Percentiles rank a stretch among this genome's conserved stretches.
Conservation (phyloP, 1,140 invertebrate genomes). For the Meteorus sp. region DNA sequence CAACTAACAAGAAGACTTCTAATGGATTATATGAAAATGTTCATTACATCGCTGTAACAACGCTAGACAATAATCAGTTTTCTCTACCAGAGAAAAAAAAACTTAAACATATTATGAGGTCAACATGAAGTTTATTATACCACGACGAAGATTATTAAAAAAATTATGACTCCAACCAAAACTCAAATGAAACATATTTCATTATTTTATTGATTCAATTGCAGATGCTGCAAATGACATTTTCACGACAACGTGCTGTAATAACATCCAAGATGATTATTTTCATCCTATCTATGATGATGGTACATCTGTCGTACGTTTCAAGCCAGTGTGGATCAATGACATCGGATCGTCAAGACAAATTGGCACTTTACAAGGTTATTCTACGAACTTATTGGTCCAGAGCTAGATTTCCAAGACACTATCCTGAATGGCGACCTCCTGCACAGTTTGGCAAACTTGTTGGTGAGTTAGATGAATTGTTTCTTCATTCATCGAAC, state of each 20-base stretch:
- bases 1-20: no score
- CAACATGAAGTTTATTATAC: no score
- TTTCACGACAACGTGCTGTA: neutral
- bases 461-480: slow-evolving; percentile 79
- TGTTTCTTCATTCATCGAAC: no score
- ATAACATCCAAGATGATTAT: neutral
- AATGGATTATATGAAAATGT: no score
- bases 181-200: no score
- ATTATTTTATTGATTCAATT: no score
- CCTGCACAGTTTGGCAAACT: slow-evolving; percentile 89
- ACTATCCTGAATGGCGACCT: slow-evolving; percentile 89
- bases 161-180: no score
- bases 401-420: slow-evolving; percentile 84
- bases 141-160: no score
- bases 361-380: slow-evolving; percentile 82
- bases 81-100: no score
- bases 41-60: no score
- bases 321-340: slow-evolving; percentile 46
- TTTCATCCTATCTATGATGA: slow-evolving; percentile 11
- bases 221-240: neutral
- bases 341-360: slow-evolving; percentile 58
- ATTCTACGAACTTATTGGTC: slow-evolving; percentile 88
- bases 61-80: no score
- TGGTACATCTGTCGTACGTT: slow-evolving; percentile 16
- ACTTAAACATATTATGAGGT: no score